Evolutionary conservation across 2,888 invertebrate species (phyloP).

Genomic region (Tipula lateralis): DNA sequence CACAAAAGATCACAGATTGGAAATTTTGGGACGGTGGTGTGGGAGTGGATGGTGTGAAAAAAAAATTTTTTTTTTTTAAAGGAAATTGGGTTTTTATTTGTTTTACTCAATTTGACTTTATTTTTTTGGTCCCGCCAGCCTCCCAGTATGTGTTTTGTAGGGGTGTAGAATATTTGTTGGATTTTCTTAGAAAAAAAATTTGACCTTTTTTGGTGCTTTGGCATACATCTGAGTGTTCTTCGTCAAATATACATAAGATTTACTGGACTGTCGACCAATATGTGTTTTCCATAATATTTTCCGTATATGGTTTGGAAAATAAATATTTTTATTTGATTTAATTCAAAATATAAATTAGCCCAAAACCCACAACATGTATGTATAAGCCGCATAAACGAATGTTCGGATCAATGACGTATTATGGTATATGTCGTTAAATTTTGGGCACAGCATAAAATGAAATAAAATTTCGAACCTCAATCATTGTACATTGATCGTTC

Average conservation of each 20-base stretch:
- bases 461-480: too few relatives aligned
- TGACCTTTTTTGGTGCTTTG: neutral
- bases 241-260: neutral
- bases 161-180: neutral
- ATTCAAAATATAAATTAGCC: neutral
- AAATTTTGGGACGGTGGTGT: neutral
- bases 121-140: neutral
- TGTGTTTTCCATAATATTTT: neutral
- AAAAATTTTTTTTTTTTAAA: neutral
- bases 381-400: too few relatives aligned
- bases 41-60: neutral
- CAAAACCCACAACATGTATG: too few relatives aligned
- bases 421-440: too few relatives aligned
- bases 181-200: neutral
- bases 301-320: neutral
- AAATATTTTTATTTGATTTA: neutral
- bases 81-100: neutral
- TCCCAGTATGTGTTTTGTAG: neutral
- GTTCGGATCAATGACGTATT: too few relatives aligned
- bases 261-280: neutral
- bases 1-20: conserved; percentile 19
- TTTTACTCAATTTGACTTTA: neutral
- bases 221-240: neutral
- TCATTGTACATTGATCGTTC: too few relatives aligned
- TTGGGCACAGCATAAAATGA: too few relatives aligned